Evolutionary conservation across 2,113 vertebrate genomes (phyloP).

Genomic region (Abramis brama): DNA sequence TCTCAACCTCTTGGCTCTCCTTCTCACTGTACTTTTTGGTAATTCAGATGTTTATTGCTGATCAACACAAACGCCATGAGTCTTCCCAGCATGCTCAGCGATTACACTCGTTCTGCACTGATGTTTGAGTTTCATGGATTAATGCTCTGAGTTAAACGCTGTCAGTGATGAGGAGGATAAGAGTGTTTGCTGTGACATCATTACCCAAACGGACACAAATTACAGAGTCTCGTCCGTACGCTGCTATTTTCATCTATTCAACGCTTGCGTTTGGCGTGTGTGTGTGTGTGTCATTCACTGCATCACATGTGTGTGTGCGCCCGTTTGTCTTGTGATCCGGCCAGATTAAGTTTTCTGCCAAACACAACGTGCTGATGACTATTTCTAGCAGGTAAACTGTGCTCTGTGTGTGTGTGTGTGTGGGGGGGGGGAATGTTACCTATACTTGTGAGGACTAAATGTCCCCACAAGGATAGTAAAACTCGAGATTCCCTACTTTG

Average conservation of each 20-base stretch:
- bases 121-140: not conserved
- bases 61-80: not conserved
- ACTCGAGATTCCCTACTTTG: too few species aligned
- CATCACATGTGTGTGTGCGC: conserved; percentile 5
- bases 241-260: conserved; percentile 53
- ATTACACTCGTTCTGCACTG: not conserved
- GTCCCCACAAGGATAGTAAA: too few species aligned
- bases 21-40: too few species aligned
- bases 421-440: too few species aligned
- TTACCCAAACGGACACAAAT: conserved; percentile 41
- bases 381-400: conserved; percentile 47
- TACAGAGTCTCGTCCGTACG: conserved; percentile 40
- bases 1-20: too few species aligned
- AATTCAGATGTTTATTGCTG: not conserved
- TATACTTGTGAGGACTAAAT: too few species aligned
- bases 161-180: not conserved
- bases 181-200: conserved; percentile 31
- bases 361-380: conserved; percentile 29
- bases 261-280: conserved; percentile 3
- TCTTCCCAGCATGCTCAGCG: not conserved
- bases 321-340: not conserved
- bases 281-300: conserved; percentile 48
- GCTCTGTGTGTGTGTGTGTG: too few species aligned
- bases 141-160: not conserved
- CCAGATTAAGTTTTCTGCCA: conserved; percentile 16